A percentile compares a stretch with the other conserved stretches of the same genome.
Conservation (phyloP, 2,797 vertebrate genomes). For the Lepilemur ruficaudatus region DNA sequence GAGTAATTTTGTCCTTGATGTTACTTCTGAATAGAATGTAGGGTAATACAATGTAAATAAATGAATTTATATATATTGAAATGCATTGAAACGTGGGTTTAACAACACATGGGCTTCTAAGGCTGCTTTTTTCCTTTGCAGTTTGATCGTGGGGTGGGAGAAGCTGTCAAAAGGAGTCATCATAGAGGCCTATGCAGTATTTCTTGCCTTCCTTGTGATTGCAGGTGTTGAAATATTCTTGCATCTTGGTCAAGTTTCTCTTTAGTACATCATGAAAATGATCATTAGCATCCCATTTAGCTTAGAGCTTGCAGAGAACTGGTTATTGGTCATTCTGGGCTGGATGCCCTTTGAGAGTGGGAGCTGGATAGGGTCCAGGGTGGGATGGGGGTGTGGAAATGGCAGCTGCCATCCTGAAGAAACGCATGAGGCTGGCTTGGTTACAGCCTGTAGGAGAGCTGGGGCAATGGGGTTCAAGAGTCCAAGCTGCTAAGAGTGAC, state of each 20-base stretch:
- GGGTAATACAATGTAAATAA: neutral
- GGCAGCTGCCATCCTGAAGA: neutral
- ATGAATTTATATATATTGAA: neutral
- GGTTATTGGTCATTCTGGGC: neutral
- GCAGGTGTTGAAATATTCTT: neutral
- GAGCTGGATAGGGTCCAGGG: neutral
- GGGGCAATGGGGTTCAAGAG: neutral
- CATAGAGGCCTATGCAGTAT: neutral
- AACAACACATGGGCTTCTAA: neutral
- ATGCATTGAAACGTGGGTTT: neutral
- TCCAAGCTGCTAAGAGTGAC: neutral
- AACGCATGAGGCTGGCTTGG: neutral
- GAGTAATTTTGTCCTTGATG: neutral
- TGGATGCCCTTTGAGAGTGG: neutral
- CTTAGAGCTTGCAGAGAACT: neutral
- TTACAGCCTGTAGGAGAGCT: neutral
- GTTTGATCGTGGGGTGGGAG: neutral
- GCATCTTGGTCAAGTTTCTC: neutral
- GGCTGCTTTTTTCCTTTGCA: neutral
- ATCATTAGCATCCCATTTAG: neutral
- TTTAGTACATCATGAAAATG: neutral
- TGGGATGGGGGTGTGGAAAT: neutral
- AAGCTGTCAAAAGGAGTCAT: neutral
- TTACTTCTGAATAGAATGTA: neutral
- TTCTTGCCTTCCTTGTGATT: neutral